These are phyloP conservation scores for Sphaeridia pumilis DNA, from an alignment of 2,888 invertebrate species.

Conservation along the genomic window DNA sequence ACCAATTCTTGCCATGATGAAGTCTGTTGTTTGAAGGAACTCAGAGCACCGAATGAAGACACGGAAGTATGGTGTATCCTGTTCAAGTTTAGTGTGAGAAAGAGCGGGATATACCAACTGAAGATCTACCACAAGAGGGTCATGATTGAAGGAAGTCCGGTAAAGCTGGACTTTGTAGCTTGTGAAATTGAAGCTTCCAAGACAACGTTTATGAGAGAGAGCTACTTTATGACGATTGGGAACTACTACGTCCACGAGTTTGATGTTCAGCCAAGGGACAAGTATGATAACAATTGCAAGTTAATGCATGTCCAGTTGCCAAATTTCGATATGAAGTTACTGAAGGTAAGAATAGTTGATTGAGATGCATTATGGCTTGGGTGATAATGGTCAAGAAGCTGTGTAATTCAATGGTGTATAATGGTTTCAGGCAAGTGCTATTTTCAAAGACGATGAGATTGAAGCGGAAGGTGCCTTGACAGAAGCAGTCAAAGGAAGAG, in stretches of 20 bases:
- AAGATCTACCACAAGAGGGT: constrained; percentile 7
- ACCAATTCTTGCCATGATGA: not conserved
- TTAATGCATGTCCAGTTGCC: not conserved
- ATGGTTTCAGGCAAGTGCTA: not conserved
- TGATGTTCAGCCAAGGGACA: constrained; percentile 13
- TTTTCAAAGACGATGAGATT: not conserved
- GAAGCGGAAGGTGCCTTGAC: not conserved
- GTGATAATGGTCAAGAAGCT: too few relatives aligned
- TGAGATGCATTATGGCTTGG: too few relatives aligned
- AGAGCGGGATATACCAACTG: constrained; percentile 2
- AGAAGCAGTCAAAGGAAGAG: not conserved
- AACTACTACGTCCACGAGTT: not conserved
- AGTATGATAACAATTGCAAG: constrained; percentile 13
- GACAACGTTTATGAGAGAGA: constrained; percentile 9
- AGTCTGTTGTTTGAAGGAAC: constrained; percentile 4
- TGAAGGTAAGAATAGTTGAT: not conserved
- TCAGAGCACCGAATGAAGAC: constrained; percentile 5
- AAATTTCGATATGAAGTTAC: constrained; percentile 5
- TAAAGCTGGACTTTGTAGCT: constrained; percentile 13
- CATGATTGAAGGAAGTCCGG: constrained; percentile 10
- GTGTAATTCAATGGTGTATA: too few relatives aligned
- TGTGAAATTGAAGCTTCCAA: constrained; percentile 1
- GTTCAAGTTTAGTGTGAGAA: constrained; percentile 7
- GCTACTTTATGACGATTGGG: constrained; percentile 3
- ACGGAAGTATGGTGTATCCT: constrained; percentile 3